Evolutionary conservation across 2,888 invertebrate genomes (phyloP).

Genomic region (Emmelina monodactyla): DNA sequence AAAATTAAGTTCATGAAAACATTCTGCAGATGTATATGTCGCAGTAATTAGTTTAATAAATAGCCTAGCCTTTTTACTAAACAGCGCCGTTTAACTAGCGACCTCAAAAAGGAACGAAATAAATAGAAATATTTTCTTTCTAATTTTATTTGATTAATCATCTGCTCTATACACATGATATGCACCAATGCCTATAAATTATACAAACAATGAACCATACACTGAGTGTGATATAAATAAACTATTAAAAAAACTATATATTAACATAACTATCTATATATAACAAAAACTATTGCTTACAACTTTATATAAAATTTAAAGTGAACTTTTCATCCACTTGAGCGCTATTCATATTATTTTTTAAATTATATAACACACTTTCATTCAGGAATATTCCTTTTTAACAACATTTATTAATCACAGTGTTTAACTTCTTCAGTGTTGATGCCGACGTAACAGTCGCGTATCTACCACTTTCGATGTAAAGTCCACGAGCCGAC

Average conservation of each 20-base stretch:
- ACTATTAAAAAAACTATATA: conserved; percentile 31
- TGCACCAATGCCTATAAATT: conserved; percentile 66
- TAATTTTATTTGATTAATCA: conserved; percentile 66
- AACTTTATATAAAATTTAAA: conserved; percentile 27
- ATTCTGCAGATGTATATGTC: no score
- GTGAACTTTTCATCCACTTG: conserved; percentile 30
- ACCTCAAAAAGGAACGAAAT: no score
- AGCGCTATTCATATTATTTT: conserved; percentile 18
- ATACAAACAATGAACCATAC: conserved; percentile 47
- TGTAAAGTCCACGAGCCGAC: no score
- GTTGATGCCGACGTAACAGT: no score
- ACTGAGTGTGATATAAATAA: conserved; percentile 38
- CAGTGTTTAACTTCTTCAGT: conserved; percentile 31
- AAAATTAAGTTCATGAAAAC: no score
- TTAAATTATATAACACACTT: no score
- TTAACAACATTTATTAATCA: conserved; percentile 30
- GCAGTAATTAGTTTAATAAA: no score
- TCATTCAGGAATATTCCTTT: no score
- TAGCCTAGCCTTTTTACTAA: no score
- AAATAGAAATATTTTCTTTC: conserved; percentile 54
- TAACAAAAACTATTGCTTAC: conserved; percentile 31
- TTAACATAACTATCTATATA: conserved; percentile 21
- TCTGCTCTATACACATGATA: conserved; percentile 66
- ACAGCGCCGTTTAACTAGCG: no score
- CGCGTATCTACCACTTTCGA: no score